Conservation (phyloP, 2,888 invertebrate genomes). For the Drosophila robusta region DNA sequence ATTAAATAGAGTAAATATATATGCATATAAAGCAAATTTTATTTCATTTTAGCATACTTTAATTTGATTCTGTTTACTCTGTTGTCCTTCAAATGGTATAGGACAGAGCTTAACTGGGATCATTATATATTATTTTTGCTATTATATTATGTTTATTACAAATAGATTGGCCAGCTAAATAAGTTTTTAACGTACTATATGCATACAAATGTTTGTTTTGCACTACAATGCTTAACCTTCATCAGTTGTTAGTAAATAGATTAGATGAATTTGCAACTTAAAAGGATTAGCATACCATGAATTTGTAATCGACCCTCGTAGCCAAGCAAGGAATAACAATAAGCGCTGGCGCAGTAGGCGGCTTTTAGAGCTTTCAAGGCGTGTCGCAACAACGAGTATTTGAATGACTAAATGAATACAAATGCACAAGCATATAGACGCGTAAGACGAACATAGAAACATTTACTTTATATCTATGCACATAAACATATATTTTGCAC, state of each 20-base stretch:
- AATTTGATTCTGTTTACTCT: no score
- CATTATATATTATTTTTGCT: no score
- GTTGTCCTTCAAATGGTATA: no score
- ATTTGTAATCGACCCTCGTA: slow-evolving; percentile 22
- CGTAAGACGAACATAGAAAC: slow-evolving; percentile 17
- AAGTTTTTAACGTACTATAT: no score
- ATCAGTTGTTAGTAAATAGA: neutral
- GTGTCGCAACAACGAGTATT: slow-evolving; percentile 40
- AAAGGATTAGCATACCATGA: neutral
- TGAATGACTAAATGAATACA: slow-evolving; percentile 32
- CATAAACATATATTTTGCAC: neutral
- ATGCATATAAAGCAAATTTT: no score
- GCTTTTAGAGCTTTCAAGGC: slow-evolving; percentile 42
- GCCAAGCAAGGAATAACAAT: slow-evolving; percentile 13
- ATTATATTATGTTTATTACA: no score
- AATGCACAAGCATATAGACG: slow-evolving; percentile 19
- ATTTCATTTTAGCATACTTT: no score
- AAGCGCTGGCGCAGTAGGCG: slow-evolving; percentile 31
- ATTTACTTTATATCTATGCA: slow-evolving; percentile 9
- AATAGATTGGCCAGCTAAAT: no score
- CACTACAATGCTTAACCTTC: neutral
- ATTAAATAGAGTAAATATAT: no score
- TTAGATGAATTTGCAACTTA: neutral
- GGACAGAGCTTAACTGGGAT: no score
- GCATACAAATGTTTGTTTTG: neutral